A percentile compares a stretch with the other conserved stretches of the same genome.
These are phyloP conservation scores for Ceratosolen fusciceps DNA, from an alignment of 1,140 invertebrate species.

Conservation along the genomic window DNA sequence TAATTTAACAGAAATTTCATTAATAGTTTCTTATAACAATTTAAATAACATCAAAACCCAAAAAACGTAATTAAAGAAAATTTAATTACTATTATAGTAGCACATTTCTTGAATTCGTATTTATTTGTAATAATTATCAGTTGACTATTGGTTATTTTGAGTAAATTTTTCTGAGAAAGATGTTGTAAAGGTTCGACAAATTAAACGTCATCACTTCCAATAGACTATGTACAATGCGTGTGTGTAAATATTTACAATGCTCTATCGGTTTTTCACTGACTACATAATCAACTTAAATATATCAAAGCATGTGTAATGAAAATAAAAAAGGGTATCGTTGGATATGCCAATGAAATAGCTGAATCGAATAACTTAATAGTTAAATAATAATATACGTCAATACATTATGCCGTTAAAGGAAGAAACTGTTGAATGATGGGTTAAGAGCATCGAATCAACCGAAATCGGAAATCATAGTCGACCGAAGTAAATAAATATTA, in stretches of 20 bases:
- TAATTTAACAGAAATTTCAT: too few relatives aligned
- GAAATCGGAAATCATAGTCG: not conserved
- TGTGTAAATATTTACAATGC: not conserved
- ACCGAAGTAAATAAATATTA: slow-evolving; percentile 26
- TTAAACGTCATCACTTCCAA: not conserved
- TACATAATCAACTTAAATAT: not conserved
- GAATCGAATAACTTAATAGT: not conserved
- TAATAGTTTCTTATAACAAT: too few relatives aligned
- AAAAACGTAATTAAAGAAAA: too few relatives aligned
- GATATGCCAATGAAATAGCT: not conserved
- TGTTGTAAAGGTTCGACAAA: not conserved
- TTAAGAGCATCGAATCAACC: too few relatives aligned
- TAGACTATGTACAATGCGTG: not conserved
- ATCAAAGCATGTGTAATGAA: not conserved
- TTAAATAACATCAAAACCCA: too few relatives aligned
- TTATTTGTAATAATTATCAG: too few relatives aligned
- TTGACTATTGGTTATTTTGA: not conserved
- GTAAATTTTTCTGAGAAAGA: not conserved
- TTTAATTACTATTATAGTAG: too few relatives aligned
- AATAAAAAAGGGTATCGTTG: not conserved
- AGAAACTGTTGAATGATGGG: not conserved
- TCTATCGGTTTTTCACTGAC: not conserved
- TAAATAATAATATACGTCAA: not conserved
- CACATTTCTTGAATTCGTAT: too few relatives aligned
- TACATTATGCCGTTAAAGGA: not conserved